Base-by-base conservation (phyloP, 2,797 vertebrate genomes). In the Chrosomus eos region DNA sequence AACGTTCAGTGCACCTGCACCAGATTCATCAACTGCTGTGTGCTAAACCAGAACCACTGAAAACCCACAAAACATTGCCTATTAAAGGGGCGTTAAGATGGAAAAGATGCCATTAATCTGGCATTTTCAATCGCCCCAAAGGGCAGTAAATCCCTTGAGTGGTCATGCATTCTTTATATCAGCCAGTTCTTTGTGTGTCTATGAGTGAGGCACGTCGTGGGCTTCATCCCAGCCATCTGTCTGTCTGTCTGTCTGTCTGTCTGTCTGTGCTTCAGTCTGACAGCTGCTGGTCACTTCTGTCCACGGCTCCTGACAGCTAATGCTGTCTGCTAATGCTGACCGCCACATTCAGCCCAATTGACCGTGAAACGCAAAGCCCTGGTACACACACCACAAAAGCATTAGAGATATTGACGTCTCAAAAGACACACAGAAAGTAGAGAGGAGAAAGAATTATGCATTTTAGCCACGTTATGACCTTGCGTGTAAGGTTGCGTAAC, bases 191-290 rank as follows among this genome's bases (percentile, higher is more conserved):
- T 48, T 66, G 76, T 51, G 68, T 74, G 55, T 73, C 66, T 73
- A 5, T 38, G n/a, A 72, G 58, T 75, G 18, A 64, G 60, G 48
- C 71, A 68, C 11, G 21, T 80, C 73, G 45, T 40, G 74, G 31
- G 83, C 71, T 76, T 86, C 66, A 84, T 38, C 70, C 18, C 38
- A 85, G 88, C 85, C 85, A 89, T 74, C 89, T 89, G 85, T 40
- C 83, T 81, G 67, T 74, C 89, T 89, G 85, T 40, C 83, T 81
- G 67, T 51, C 72, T 75, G 51, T 55, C 83, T 70, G 72, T 36
- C 80, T 87, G 62, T 81, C 74, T 81, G 43, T 62, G 76, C 70
- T 66, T 83, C 38, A 60, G 40, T 53, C 36, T 78, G 73, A 62
- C 88, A 87, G 86, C 88, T 88, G 88, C 70, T 73, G 43, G 71